Conservation (phyloP, 2,888 invertebrate genomes). For the Mythimna albipuncta region DNA sequence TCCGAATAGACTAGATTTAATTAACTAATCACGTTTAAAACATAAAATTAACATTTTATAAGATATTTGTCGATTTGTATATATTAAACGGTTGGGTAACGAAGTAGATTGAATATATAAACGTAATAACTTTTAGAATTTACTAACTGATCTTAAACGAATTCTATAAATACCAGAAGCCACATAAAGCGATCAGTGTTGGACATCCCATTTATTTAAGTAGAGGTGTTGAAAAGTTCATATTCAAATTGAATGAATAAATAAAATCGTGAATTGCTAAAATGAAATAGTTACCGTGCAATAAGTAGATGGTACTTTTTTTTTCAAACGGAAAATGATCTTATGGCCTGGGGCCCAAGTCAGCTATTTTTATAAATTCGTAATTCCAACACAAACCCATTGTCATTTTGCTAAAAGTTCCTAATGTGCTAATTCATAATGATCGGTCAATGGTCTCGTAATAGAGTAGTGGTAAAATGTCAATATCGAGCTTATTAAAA, state of each 20-base stretch:
- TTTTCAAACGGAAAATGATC: no score
- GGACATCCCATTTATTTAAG: slow-evolving; percentile 16
- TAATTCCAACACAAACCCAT: no score
- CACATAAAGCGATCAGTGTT: slow-evolving; percentile 33
- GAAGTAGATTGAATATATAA: slow-evolving; percentile 30
- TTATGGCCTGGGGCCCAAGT: no score
- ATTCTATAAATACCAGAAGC: slow-evolving; percentile 30
- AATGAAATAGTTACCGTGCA: background rate
- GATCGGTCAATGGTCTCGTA: no score
- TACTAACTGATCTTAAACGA: slow-evolving; percentile 15
- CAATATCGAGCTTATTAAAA: no score
- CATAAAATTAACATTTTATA: slow-evolving; percentile 50
- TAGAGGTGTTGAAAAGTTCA: slow-evolving; percentile 28
- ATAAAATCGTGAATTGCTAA: background rate
- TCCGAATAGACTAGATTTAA: slow-evolving; percentile 26
- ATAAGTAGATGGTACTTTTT: no score
- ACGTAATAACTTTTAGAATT: slow-evolving; percentile 40
- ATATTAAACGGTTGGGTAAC: slow-evolving; percentile 42
- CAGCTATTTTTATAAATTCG: no score
- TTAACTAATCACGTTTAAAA: slow-evolving; percentile 43
- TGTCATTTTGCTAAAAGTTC: no score
- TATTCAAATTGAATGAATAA: slow-evolving; percentile 34
- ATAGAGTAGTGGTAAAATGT: no score
- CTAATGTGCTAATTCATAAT: no score
- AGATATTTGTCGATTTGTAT: slow-evolving; percentile 16